Evolutionary conservation across 92 coral and sea anemone species (phyloP).

Genomic region (Montipora capitata): DNA sequence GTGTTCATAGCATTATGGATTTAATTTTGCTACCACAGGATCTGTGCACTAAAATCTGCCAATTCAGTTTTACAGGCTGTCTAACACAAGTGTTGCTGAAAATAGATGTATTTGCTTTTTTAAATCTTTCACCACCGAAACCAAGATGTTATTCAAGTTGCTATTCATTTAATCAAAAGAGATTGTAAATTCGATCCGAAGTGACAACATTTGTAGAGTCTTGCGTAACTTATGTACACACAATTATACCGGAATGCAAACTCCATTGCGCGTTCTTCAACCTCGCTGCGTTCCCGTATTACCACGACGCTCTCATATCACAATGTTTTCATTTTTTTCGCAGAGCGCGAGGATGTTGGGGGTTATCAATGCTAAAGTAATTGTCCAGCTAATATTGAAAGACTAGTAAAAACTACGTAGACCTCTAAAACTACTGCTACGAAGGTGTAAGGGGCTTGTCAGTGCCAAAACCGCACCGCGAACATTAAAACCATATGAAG

Average conservation of each 20-base stretch:
- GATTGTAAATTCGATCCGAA: slow-evolving; percentile 7
- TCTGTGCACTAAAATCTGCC: not conserved
- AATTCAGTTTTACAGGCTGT: not conserved
- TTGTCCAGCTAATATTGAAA: slow-evolving; percentile 31
- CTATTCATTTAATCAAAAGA: slow-evolving; percentile 22
- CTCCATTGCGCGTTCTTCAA: not conserved
- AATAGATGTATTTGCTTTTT: not conserved
- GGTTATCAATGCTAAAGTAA: not conserved
- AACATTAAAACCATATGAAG: too few relatives aligned
- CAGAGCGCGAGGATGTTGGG: not conserved
- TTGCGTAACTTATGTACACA: slow-evolving; percentile 37
- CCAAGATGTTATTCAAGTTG: not conserved
- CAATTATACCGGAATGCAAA: slow-evolving; percentile 29
- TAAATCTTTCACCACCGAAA: slow-evolving; percentile 1
- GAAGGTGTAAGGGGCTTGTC: not conserved
- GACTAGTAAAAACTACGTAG: slow-evolving; percentile 5
- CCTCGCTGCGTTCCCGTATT: slow-evolving; percentile 6
- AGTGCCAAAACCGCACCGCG: not conserved
- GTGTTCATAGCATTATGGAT: slow-evolving; percentile 29
- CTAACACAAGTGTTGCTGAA: not conserved
- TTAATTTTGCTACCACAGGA: not conserved
- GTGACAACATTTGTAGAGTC: slow-evolving; percentile 6
- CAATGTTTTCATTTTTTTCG: not conserved
- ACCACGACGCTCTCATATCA: not conserved
- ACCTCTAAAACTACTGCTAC: not conserved